A percentile compares a stretch with the other conserved stretches of the same genome.
These are phyloP conservation scores for Aplochiton taeniatus DNA, from an alignment of 2,797 vertebrate genomes.

Conservation along the genomic window DNA sequence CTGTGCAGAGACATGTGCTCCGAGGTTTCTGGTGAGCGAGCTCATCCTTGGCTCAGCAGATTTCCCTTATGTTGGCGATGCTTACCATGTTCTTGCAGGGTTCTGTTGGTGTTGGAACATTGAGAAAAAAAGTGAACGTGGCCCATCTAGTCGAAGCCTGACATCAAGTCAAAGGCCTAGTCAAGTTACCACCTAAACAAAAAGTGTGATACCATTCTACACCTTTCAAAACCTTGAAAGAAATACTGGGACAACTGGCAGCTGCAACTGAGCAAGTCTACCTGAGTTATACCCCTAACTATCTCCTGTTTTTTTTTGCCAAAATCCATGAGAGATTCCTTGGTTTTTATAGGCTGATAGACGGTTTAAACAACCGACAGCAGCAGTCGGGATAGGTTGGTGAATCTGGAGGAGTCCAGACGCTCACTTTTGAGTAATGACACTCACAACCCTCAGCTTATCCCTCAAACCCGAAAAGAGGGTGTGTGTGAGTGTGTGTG, in stretches of 20 bases:
- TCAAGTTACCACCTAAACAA: neutral
- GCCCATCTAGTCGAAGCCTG: too few species aligned
- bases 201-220: neutral
- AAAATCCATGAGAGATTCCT: slow-evolving; percentile 8
- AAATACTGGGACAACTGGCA: neutral
- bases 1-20: neutral
- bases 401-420: slow-evolving; percentile 5
- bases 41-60: neutral
- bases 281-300: slow-evolving; percentile 1
- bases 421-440: slow-evolving; percentile 3
- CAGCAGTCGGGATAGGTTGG: neutral
- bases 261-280: slow-evolving; percentile 12
- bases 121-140: neutral
- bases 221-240: slow-evolving; percentile 6
- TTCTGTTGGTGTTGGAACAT: neutral
- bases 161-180: neutral
- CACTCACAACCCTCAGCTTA: neutral
- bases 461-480: neutral
- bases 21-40: neutral
- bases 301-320: slow-evolving; percentile 9
- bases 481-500: slow-evolving; percentile 2
- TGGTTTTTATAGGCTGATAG: slow-evolving; percentile 7
- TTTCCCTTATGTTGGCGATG: neutral
- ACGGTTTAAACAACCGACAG: slow-evolving; percentile 9
- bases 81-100: neutral